Evolutionary conservation across 2,113 vertebrate genomes (phyloP), one percentile per base, ranked within the genome.

Genomic region (Trematomus loennbergii): DNA sequence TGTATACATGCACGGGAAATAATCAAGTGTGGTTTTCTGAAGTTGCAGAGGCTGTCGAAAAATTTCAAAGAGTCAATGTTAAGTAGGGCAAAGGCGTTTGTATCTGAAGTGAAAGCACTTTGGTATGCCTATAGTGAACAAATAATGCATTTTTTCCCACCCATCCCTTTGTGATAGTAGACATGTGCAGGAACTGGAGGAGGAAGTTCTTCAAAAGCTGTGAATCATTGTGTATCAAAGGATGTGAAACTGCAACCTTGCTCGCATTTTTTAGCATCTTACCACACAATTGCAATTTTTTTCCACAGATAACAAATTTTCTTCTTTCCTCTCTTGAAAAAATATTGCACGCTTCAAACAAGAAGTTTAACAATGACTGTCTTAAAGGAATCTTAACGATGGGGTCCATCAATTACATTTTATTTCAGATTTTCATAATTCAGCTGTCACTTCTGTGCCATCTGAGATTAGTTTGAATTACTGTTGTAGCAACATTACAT

Each of bases 241-340:
- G 86, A 89, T 79, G 73, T 85, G 87, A 92, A 92, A 90, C 78
- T 84, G 78, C 81, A 89, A 83, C 25, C 66, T 81, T 75, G 82
- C 83, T 83, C 78, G 90, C 83, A 88, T 89, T 88, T 85, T 81
- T 76, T 12, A 82, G 85, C 82, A 80, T 75, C 68, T 57, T 18
- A 86, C 83, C 81, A 82, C 72, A 83, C 83, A 81, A 84, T 3
- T 84, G 79, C 76, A 78, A 33, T 72, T 75, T 86, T 86, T 89
- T 89, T 85, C 90, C 88, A 22, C 63, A n/a, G 72, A 64, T 64
- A 74, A 82, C 60, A 81, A 80, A 25, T 50, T 45, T 63, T 64
- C 46, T 33, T 22, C 17, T 48, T 29, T 46, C 8, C 43, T 18
- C 3, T 45, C 58, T 72, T 67, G 12, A 77, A 68, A 79, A 33